Evolutionary conservation across 2,888 invertebrate species (phyloP).

Genomic region (Hypena proboscidalis): DNA sequence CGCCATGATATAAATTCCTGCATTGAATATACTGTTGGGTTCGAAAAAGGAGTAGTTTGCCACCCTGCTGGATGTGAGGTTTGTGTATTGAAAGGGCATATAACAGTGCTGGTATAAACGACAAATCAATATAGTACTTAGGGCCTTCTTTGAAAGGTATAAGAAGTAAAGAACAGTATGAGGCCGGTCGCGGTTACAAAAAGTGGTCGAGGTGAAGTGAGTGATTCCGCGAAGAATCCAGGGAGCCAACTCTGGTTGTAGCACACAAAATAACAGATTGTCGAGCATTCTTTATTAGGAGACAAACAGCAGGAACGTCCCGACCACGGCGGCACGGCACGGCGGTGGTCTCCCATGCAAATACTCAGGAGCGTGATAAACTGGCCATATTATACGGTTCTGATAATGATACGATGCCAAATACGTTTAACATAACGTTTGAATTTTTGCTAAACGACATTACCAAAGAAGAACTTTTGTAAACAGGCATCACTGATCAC

Average conservation of each 20-base stretch:
- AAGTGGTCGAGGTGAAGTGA: slow-evolving; percentile 64
- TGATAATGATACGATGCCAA: not conserved
- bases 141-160: slow-evolving; percentile 55
- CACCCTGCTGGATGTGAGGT: slow-evolving; percentile 68
- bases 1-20: slow-evolving; percentile 79
- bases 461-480: too few relatives aligned
- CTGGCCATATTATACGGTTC: slow-evolving; percentile 2
- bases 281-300: slow-evolving; percentile 36
- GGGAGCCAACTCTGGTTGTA: slow-evolving; percentile 49
- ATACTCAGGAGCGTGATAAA: slow-evolving; percentile 13
- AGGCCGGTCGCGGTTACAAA: slow-evolving; percentile 62
- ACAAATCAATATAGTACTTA: slow-evolving; percentile 55
- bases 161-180: slow-evolving; percentile 68
- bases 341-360: slow-evolving; percentile 40
- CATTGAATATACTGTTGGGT: slow-evolving; percentile 56
- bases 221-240: slow-evolving; percentile 76
- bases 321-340: slow-evolving; percentile 9
- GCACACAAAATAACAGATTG: slow-evolving; percentile 45
- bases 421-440: too few relatives aligned
- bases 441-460: too few relatives aligned
- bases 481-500: too few relatives aligned
- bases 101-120: slow-evolving; percentile 34
- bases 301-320: slow-evolving; percentile 15
- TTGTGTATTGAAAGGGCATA: slow-evolving; percentile 60
- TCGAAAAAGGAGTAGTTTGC: slow-evolving; percentile 74